A percentile compares a stretch with the other conserved stretches of the same genome.
These are phyloP conservation scores for Aradophagus sp. DNA, from an alignment of 1,140 invertebrate genomes.

Conservation along the genomic window DNA sequence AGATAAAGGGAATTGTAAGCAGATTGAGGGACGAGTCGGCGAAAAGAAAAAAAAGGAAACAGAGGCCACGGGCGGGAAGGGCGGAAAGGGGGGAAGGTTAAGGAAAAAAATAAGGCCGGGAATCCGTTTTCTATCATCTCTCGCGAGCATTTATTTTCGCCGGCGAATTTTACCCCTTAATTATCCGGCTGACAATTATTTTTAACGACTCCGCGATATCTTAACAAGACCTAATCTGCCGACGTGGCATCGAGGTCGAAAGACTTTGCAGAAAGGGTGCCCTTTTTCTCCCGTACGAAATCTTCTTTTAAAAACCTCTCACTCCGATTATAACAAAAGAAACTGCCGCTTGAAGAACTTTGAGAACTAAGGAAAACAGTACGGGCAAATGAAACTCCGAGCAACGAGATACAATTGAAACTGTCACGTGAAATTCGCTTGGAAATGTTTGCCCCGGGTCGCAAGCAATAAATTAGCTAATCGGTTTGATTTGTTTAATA, in stretches of 20 bases:
- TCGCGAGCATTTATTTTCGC: constrained; percentile 50
- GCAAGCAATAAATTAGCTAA: too few relatives aligned
- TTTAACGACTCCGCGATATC: constrained; percentile 73
- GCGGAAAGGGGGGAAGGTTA: constrained; percentile 29
- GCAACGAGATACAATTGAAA: constrained; percentile 35
- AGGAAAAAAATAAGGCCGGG: constrained; percentile 49
- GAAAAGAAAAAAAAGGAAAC: constrained; percentile 27
- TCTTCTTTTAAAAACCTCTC: constrained; percentile 60
- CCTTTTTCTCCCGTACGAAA: constrained; percentile 55
- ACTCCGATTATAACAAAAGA: constrained; percentile 55
- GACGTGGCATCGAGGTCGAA: constrained; percentile 61
- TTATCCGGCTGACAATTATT: constrained; percentile 74
- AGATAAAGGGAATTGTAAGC: constrained; percentile 71
- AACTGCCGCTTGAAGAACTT: constrained; percentile 27
- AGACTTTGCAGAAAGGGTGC: constrained; percentile 57
- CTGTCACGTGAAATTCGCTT: too few relatives aligned
- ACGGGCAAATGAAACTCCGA: constrained; percentile 36
- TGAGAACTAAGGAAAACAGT: constrained; percentile 29
- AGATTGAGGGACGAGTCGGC: constrained; percentile 64
- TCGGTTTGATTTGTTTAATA: too few relatives aligned
- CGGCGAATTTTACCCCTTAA: constrained; percentile 68
- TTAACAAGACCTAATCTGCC: constrained; percentile 69
- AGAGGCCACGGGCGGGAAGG: constrained; percentile 27
- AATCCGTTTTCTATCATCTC: constrained; percentile 48
- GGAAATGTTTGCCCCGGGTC: too few relatives aligned